Evolutionary conservation across 2,888 invertebrate genomes (phyloP).

Genomic region (Eupeodes luniger): DNA sequence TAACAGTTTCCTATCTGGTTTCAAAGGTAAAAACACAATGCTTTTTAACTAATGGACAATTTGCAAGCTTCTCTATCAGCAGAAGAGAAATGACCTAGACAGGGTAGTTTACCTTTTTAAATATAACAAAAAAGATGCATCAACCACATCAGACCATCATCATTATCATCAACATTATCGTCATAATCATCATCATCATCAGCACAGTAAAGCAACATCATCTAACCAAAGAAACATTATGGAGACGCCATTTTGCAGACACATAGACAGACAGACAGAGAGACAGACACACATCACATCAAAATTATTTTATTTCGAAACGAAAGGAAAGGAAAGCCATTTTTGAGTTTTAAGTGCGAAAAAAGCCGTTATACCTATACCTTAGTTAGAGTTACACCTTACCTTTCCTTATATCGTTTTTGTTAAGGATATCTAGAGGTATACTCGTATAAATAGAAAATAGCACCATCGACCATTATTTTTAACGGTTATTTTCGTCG

Average conservation of each 20-base stretch:
- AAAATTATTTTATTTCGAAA: conserved; percentile 62
- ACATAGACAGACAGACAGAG: conserved; percentile 29
- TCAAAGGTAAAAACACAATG: conserved; percentile 67
- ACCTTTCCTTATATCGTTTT: background rate
- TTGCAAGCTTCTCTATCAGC: conserved; percentile 8
- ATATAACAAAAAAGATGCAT: conserved; percentile 43
- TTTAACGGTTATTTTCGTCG: conserved; percentile 75
- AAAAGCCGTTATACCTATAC: conserved; percentile 68
- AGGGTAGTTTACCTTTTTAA: background rate
- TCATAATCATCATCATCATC: background rate
- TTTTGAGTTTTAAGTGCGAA: conserved; percentile 71
- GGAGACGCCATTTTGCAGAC: conserved; percentile 15
- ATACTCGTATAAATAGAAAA: conserved; percentile 1
- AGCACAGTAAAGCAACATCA: background rate
- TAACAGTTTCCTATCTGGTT: no score
- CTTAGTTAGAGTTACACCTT: background rate
- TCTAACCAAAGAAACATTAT: background rate
- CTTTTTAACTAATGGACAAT: conserved; percentile 67
- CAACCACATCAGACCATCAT: conserved; percentile 66
- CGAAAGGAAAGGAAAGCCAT: conserved; percentile 71
- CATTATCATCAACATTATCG: conserved; percentile 55
- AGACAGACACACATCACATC: conserved; percentile 64
- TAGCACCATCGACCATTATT: conserved; percentile 71
- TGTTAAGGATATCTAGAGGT: no score
- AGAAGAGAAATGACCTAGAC: conserved; percentile 11